Evolutionary conservation across 1,140 invertebrate genomes (phyloP), one percentile per base, ranked within the genome.

Genomic region (Megalonaias nervosa): DNA sequence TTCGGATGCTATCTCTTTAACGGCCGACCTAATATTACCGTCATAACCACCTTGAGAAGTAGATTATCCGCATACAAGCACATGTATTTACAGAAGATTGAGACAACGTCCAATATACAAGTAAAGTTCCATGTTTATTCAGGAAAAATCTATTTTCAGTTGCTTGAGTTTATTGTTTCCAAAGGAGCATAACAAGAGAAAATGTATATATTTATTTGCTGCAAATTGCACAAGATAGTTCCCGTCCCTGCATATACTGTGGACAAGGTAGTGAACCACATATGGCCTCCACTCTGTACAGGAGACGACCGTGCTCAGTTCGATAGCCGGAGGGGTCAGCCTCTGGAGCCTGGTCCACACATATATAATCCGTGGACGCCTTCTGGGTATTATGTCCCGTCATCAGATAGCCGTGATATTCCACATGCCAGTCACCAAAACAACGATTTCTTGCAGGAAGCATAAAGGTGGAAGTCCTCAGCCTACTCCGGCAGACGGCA

Each of bases 211-310:
- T 38, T 3, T 38, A 38, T 38, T 38, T 38, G 38, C 38, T 38
- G 57, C 67, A 69, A 14, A 69, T 21, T 19, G 57, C 67, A 56
- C 67, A 69, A n/a, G 67, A 26, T 6, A 69, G 19, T 48, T 69
- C 67, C 14, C 67, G 17, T 5, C 67, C 67, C 1, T 69, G 13
- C 19, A n/a, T 19, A 58, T 69, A 69, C n/a, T 38, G 48, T 14
- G 67, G 67, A 56, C 67, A 69, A 23, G 19, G 55, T 56, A 69
- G 48, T n/a, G 48, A 57, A 1, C 67, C 67, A 69, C 67, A 69
- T n/a, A 16, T 16, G n/a, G 38, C 67, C 57, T 69, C 67, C 14
- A 69, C 67, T 19, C 5, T 13, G 55, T 69, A 69, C 21, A 69
- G 26, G 6, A 58, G 21, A 12, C 17, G 38, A 19, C 67, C 67